phyloP scores from a whole-genome alignment of 2,888 invertebrate species.

The Agrilus cyanescens region DNA sequence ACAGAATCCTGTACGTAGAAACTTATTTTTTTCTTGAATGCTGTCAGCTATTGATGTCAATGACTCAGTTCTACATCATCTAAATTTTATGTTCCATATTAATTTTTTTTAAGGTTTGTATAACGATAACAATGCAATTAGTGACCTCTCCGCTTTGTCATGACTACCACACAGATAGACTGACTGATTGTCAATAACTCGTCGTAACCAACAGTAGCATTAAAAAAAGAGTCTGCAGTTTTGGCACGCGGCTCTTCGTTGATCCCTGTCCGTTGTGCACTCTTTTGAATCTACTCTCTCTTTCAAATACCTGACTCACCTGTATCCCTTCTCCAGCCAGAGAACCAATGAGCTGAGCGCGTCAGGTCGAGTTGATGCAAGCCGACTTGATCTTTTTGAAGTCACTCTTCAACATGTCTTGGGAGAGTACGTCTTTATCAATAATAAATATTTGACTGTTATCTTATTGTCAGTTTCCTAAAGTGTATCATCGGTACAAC shows the following conservation, averaged over 20 bases:
- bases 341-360: conserved; percentile 22
- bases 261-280: conserved; percentile 8
- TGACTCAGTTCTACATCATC: too few species aligned
- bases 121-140: not conserved
- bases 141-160: not conserved
- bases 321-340: conserved; percentile 27
- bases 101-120: too few species aligned
- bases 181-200: not conserved
- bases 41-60: too few species aligned
- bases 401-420: conserved; percentile 24
- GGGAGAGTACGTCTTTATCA: conserved; percentile 17
- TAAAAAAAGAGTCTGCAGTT: not conserved
- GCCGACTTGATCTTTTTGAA: conserved; percentile 28
- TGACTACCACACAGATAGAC: not conserved
- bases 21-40: too few species aligned
- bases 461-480: not conserved
- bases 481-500: too few species aligned
- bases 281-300: conserved; percentile 14
- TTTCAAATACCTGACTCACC: conserved; percentile 21
- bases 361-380: conserved; percentile 20
- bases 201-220: not conserved
- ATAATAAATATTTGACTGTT: not conserved
- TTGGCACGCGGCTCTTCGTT: conserved; percentile 9
- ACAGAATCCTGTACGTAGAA: too few species aligned
- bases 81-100: too few species aligned